Conservation (phyloP, 2,888 invertebrate genomes). For the Alsophila aescularia region DNA sequence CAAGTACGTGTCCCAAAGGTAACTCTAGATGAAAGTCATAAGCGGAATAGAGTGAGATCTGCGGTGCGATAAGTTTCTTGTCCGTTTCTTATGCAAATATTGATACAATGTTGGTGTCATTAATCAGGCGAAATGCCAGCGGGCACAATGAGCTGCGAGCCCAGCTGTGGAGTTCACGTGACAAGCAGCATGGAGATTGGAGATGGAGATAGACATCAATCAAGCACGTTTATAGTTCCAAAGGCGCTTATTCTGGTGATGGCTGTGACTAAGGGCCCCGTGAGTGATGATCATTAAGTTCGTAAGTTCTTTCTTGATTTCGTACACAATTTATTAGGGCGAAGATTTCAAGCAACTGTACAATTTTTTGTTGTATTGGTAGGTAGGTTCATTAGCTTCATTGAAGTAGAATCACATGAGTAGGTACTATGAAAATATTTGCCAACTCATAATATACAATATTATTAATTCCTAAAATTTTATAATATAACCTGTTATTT, state of each 20-base stretch:
- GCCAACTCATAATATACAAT: no score
- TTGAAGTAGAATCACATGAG: no score
- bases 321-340: neutral
- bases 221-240: conserved; percentile 47
- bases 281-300: conserved; percentile 24
- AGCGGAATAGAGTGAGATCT: conserved; percentile 61
- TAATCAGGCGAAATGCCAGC: conserved; percentile 74
- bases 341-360: neutral
- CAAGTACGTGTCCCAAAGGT: conserved; percentile 22
- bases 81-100: conserved; percentile 84
- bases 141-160: conserved; percentile 61
- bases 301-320: neutral
- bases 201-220: conserved; percentile 55
- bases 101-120: conserved; percentile 78
- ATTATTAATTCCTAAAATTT: no score
- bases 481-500: no score
- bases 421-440: no score
- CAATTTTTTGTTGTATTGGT: no score
- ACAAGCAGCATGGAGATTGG: conserved; percentile 28
- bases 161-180: conserved; percentile 56
- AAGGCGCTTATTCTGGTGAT: conserved; percentile 37
- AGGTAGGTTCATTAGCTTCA: no score
- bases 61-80: conserved; percentile 74
- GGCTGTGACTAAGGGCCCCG: conserved; percentile 19
- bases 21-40: conserved; percentile 67